Evolutionary conservation across 2,888 invertebrate genomes (phyloP).

Genomic region (Pseudococcus viburni): DNA sequence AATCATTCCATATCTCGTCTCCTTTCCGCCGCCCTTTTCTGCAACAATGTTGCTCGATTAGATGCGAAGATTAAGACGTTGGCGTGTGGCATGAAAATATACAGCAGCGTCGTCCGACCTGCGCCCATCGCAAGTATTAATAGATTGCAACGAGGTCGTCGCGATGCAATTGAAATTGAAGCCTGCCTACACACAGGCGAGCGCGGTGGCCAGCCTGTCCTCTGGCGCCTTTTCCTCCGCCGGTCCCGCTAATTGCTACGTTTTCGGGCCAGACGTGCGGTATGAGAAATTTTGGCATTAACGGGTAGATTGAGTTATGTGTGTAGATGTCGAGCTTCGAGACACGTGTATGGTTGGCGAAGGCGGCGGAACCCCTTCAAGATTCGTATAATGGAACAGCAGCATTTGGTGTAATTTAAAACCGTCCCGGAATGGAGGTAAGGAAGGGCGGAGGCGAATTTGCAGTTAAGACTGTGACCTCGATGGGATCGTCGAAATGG

Average conservation of each 20-base stretch:
- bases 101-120: background rate
- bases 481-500: too few relatives aligned
- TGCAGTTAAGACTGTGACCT: too few relatives aligned
- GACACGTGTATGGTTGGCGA: background rate
- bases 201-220: background rate
- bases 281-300: background rate
- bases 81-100: background rate
- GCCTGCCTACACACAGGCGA: background rate
- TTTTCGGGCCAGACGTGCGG: background rate
- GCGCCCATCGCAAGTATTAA: background rate
- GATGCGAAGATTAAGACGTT: background rate
- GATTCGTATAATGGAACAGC: background rate
- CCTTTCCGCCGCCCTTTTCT: background rate
- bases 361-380: background rate
- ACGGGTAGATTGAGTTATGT: background rate
- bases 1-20: constrained; percentile 19
- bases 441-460: background rate
- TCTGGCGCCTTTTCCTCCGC: background rate
- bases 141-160: constrained; percentile 47
- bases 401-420: background rate
- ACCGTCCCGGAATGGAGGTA: background rate
- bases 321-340: background rate
- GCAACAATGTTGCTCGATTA: background rate
- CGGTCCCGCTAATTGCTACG: background rate
- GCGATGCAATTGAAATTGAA: constrained; percentile 45